These are phyloP conservation scores for Baryphthengus martii DNA, from an alignment of 2,113 vertebrate species.

Conservation along the genomic window DNA sequence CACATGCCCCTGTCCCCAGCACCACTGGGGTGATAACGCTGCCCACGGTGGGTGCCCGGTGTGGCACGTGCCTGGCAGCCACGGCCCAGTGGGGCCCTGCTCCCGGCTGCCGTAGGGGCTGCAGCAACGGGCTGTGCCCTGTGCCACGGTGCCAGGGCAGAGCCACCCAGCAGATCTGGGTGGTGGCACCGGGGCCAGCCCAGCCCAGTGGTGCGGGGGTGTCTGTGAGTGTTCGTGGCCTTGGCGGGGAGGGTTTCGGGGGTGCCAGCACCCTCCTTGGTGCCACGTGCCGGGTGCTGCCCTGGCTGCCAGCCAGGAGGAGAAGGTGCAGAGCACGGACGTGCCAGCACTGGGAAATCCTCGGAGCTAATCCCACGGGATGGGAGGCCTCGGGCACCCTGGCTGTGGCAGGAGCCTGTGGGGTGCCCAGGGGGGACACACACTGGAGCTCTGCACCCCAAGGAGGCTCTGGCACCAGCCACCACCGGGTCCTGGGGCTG, in stretches of 20 bases:
- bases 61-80: slow-evolving; percentile 35
- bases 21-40: accelerated
- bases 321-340: background rate
- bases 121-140: background rate
- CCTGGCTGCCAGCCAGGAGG: background rate
- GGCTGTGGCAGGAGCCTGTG: accelerated
- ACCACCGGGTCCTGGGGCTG: background rate
- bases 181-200: background rate
- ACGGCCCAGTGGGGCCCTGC: background rate
- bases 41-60: background rate
- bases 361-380: background rate
- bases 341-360: background rate
- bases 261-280: background rate
- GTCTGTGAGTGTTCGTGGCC: background rate
- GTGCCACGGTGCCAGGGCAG: background rate
- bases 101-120: slow-evolving; percentile 1
- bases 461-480: background rate
- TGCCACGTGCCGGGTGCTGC: background rate
- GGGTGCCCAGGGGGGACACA: background rate
- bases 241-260: background rate
- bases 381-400: background rate
- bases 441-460: background rate
- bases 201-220: background rate
- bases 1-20: background rate
- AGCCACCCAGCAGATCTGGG: background rate